Evolutionary conservation across 2,888 invertebrate genomes (phyloP).

Genomic region (Phaedon cochleariae): DNA sequence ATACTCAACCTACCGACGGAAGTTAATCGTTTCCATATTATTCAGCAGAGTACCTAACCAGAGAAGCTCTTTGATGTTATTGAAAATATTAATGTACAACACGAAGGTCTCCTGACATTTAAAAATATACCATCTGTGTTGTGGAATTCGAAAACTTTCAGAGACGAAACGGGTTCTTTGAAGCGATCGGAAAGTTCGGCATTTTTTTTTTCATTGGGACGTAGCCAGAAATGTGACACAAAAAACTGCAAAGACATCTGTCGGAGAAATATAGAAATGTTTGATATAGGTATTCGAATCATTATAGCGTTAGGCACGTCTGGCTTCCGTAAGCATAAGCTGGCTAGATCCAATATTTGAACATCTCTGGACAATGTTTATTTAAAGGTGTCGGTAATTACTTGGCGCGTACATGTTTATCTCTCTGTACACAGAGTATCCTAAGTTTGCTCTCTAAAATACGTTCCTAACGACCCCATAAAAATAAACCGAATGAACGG

Average conservation of each 20-base stretch:
- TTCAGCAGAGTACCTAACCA: too few species aligned
- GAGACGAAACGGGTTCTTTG: not conserved
- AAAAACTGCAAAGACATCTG: not conserved
- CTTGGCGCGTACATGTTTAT: conserved; percentile 56
- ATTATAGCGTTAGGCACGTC: not conserved
- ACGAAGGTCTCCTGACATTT: not conserved
- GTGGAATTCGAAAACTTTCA: not conserved
- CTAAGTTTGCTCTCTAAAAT: conserved; percentile 51
- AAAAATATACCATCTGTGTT: not conserved
- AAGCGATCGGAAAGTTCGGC: not conserved
- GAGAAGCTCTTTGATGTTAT: not conserved
- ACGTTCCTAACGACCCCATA: conserved; percentile 50
- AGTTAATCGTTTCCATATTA: not conserved
- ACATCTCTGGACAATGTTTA: conserved; percentile 54
- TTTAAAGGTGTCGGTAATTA: conserved; percentile 60
- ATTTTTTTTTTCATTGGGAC: not conserved
- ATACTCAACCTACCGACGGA: not conserved
- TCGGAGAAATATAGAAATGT: not conserved
- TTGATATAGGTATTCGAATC: not conserved
- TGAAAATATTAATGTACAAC: not conserved
- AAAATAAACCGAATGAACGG: conserved; percentile 46
- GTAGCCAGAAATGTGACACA: not conserved
- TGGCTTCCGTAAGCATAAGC: conserved; percentile 26
- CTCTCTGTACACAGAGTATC: conserved; percentile 51
- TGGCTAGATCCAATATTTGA: conserved; percentile 50